A percentile compares a stretch with the other conserved stretches of the same genome.
Conservation (phyloP, 2,113 vertebrate genomes). For the Pseudois nayaur region DNA sequence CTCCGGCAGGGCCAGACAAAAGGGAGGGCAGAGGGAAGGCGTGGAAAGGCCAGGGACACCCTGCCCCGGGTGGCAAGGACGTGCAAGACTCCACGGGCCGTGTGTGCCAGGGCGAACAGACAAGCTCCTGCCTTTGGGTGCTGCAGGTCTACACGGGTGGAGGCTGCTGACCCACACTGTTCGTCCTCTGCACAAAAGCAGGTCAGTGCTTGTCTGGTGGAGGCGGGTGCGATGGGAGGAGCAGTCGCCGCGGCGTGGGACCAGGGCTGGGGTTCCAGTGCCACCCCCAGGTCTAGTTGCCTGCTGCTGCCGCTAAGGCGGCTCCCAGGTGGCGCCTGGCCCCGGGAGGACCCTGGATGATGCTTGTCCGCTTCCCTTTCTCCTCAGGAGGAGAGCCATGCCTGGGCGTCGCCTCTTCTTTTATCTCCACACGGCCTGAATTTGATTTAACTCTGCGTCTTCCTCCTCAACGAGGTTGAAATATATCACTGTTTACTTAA, state of each 20-base stretch:
- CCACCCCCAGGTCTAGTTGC: neutral
- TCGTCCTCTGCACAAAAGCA: neutral
- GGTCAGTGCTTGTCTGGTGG: neutral
- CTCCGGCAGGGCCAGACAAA: neutral
- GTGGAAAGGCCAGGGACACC: neutral
- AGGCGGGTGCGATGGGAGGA: neutral
- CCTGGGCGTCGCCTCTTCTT: neutral
- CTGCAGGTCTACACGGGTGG: neutral
- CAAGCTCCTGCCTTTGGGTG: neutral
- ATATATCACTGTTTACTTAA: constrained; percentile 58
- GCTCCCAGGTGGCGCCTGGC: neutral
- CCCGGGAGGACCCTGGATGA: neutral
- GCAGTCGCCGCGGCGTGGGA: neutral
- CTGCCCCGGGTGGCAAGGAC: accelerated
- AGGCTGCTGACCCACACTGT: neutral
- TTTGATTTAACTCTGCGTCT: constrained; percentile 53
- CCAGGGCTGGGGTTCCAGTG: neutral
- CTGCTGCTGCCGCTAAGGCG: accelerated
- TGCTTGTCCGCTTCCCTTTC: neutral
- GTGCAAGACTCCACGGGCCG: accelerated
- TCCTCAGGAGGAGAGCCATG: neutral
- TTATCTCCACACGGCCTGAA: constrained; percentile 38
- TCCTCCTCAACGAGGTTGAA: constrained; percentile 47
- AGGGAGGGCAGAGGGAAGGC: neutral
- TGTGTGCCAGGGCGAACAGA: neutral